Evolutionary conservation across 2,113 vertebrate genomes (phyloP).

Genomic region (Albula goreensis): DNA sequence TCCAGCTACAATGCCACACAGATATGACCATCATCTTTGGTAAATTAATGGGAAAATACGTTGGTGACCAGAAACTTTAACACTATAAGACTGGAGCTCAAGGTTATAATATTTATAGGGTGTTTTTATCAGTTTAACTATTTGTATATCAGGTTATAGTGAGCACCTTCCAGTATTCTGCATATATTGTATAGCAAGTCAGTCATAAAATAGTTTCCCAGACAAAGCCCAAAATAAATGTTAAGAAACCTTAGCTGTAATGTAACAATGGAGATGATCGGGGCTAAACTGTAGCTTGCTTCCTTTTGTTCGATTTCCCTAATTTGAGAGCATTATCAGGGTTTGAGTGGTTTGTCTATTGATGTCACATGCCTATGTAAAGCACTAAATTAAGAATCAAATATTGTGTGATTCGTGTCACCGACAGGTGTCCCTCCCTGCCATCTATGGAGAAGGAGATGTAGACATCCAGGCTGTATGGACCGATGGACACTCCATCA

Average conservation of each 20-base stretch:
- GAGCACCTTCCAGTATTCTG: background rate
- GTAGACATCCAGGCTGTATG: conserved; percentile 32
- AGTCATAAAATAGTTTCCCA: too few species aligned
- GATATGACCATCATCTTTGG: background rate
- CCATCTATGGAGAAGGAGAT: conserved; percentile 36
- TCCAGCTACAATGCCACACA: conserved; percentile 15
- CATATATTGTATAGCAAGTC: background rate
- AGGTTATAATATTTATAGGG: too few species aligned
- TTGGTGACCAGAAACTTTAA: background rate
- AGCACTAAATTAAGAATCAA: conserved; percentile 5
- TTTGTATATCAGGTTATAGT: background rate
- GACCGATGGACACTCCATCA: conserved; percentile 25
- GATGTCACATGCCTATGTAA: background rate
- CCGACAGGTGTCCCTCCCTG: conserved; percentile 48
- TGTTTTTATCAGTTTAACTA: background rate
- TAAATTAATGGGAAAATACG: background rate
- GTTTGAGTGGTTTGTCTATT: background rate
- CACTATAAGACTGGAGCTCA: background rate
- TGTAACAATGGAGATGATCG: background rate
- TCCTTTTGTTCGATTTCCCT: background rate
- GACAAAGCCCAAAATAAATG: too few species aligned
- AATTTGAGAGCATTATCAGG: background rate
- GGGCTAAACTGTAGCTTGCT: background rate
- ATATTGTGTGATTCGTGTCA: conserved; percentile 35
- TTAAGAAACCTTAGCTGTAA: background rate